phyloP scores from a whole-genome alignment of 2,797 vertebrate species.

The Allobates femoralis region DNA sequence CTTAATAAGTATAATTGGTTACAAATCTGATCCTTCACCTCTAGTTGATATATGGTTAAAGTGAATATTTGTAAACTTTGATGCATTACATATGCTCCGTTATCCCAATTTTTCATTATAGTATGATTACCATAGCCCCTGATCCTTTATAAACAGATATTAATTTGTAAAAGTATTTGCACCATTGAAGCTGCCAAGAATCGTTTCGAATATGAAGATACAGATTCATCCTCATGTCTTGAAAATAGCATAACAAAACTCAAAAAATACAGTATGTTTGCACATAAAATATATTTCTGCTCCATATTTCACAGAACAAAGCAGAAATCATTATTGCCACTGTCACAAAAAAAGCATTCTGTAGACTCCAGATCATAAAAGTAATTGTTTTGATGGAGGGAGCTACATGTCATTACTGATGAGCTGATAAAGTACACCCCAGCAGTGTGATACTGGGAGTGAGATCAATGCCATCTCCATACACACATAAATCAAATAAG shows the following conservation, averaged over 20 bases:
- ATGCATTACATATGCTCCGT: no score
- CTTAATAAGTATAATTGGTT: no score
- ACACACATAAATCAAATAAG: conserved; percentile 46
- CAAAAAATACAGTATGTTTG: not conserved
- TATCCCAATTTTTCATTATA: no score
- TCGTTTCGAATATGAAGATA: not conserved
- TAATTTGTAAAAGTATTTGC: not conserved
- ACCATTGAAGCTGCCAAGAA: not conserved
- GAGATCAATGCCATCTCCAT: conserved; percentile 33
- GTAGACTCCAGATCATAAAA: conserved; percentile 33
- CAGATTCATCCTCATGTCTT: not conserved
- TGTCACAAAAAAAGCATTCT: conserved; percentile 38
- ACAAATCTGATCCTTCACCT: no score
- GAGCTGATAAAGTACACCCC: conserved; percentile 38
- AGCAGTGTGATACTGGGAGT: not conserved
- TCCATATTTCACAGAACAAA: not conserved
- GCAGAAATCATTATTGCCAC: conserved; percentile 12
- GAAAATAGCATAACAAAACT: not conserved
- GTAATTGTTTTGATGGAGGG: conserved; percentile 49
- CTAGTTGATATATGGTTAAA: no score
- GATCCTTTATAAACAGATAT: not conserved
- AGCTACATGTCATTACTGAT: conserved; percentile 45
- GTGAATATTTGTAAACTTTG: no score
- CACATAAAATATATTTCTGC: not conserved
- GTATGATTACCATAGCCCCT: not conserved